Evolutionary conservation across 2,888 invertebrate species (phyloP).

Genomic region (Acanthosoma haemorrhoidale): DNA sequence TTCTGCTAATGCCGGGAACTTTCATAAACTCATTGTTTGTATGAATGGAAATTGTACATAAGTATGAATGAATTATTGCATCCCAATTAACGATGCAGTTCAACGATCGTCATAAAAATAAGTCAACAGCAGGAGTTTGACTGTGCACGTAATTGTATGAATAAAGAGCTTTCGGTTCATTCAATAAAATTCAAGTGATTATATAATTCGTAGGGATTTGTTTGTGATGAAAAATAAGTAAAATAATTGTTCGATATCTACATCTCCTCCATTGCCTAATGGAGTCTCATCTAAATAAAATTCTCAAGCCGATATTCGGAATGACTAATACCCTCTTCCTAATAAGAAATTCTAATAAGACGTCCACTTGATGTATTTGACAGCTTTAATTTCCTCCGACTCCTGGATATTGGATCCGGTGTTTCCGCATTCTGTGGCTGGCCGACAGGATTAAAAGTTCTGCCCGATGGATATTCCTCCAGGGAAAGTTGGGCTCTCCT

Average conservation of each 20-base stretch:
- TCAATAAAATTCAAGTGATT: too few species aligned
- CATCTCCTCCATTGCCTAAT: not conserved
- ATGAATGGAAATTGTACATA: too few species aligned
- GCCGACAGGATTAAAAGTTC: constrained; percentile 1
- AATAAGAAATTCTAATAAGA: constrained; percentile 25
- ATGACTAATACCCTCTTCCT: constrained; percentile 8
- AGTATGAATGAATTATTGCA: too few species aligned
- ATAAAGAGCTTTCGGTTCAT: too few species aligned
- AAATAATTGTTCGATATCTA: not conserved
- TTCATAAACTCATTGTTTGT: too few species aligned
- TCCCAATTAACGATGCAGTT: too few species aligned
- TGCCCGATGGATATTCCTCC: not conserved
- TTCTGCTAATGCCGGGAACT: too few species aligned
- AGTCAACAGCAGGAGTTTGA: too few species aligned
- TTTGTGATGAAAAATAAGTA: too few species aligned
- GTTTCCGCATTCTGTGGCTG: not conserved
- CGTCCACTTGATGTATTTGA: constrained; percentile 1
- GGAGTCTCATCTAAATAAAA: not conserved
- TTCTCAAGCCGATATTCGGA: not conserved
- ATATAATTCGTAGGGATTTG: too few species aligned
- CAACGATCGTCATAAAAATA: too few species aligned
- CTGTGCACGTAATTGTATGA: too few species aligned
- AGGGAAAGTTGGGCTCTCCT: not conserved
- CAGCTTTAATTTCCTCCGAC: constrained; percentile 17
- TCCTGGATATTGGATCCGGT: not conserved